Evolutionary conservation across 2,888 invertebrate genomes (phyloP).

Genomic region (Sipunculus nudus): DNA sequence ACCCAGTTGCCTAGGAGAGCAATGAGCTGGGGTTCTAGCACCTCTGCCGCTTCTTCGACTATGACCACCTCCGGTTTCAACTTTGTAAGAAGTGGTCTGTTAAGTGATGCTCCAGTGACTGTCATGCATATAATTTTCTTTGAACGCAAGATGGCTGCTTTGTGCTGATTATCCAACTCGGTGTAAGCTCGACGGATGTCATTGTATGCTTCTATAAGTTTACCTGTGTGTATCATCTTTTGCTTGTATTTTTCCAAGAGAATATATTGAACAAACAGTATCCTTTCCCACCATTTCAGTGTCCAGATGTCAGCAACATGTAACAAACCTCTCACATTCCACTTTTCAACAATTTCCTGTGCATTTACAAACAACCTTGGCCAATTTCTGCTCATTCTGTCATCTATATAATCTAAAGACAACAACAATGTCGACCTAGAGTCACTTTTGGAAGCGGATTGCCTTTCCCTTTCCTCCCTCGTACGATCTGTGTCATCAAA

Average conservation of each 20-base stretch:
- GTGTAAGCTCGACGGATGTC: too few relatives aligned
- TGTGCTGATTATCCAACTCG: conserved; percentile 17
- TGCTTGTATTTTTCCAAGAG: conserved; percentile 2
- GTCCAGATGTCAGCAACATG: conserved; percentile 12
- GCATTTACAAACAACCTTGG: neutral
- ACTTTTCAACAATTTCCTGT: neutral
- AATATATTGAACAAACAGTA: conserved; percentile 12
- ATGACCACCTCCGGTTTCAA: conserved; percentile 23
- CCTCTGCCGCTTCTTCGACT: conserved; percentile 35
- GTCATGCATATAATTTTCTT: conserved; percentile 32
- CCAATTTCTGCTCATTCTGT: too few relatives aligned
- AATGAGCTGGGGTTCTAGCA: conserved; percentile 29
- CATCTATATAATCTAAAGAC: too few relatives aligned
- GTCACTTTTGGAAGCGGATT: too few relatives aligned
- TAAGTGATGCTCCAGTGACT: conserved; percentile 33
- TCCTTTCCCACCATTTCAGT: conserved; percentile 3
- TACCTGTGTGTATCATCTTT: conserved; percentile 1
- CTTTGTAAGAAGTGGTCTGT: conserved; percentile 10
- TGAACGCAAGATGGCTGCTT: neutral
- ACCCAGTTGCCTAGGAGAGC: conserved; percentile 21
- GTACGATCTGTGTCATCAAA: too few relatives aligned
- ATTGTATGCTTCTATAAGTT: neutral
- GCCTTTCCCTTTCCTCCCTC: too few relatives aligned
- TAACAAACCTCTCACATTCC: neutral
- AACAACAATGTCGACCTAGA: too few relatives aligned